Evolutionary conservation across 2,888 invertebrate genomes (phyloP), one percentile per base, ranked within the genome.

Genomic region (Neoitamus cyanurus): DNA sequence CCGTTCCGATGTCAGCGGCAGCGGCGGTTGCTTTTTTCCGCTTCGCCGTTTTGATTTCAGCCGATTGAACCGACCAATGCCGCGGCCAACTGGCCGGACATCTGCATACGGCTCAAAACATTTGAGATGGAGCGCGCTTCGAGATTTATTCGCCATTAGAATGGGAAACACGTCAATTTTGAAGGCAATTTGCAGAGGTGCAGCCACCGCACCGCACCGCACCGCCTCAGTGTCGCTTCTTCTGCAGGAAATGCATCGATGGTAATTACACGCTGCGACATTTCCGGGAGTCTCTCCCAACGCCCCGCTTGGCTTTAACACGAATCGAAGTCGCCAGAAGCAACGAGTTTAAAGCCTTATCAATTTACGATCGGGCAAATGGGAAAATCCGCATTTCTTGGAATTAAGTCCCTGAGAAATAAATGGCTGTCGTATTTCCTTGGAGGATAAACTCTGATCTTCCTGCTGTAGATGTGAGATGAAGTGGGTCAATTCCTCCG

Each of bases 111-210:
- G 9, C 70, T 31, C 34, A 31, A 69, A 34, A 70, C 70, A 70
- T 70, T 70, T 70, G 6, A 70, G 70, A 30, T 70, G 70, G 58
- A 58, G 58, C 31, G 34, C 70, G 30, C 70, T 31, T 70, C 31
- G 70, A 70, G 70, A 70, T 70, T 70, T 70, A 70, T 70, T 31
- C 70, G n/a, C 34, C 70, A 70, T 70, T 70, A 34, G 70, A 70
- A 70, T n/a, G 34, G 70, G 34, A 70, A 70, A 31, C 70, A 70
- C 34, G 70, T 70, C 70, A 70, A 34, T 30, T 70, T 34, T 70
- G 30, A 30, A 70, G 34, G 70, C 34, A 70, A 70, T 70, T 70
- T 70, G 70, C 70, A 70, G 31, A 70, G 34, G 70, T 70, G 25
- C 70, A 69, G 69, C 30, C 25, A 69, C 31, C 31, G 58, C n/a